These are phyloP conservation scores for Phylloscopus collybita DNA, from an alignment of 2,797 vertebrate species.

Conservation along the genomic window DNA sequence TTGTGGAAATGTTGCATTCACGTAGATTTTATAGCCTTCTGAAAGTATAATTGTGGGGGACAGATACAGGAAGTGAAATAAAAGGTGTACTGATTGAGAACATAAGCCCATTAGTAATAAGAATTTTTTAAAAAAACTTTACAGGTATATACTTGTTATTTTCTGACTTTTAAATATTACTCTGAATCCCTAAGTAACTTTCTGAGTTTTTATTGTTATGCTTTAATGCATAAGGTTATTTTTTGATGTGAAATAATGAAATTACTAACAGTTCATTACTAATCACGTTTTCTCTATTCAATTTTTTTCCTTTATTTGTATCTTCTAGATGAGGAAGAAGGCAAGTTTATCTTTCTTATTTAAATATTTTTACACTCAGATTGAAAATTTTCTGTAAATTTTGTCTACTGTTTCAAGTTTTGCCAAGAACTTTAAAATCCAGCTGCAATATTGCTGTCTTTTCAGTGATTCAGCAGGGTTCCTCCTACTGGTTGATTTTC, in stretches of 20 bases:
- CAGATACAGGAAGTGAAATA: not conserved
- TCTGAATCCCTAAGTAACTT: not conserved
- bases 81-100: not conserved
- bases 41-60: not conserved
- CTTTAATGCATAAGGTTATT: conserved; percentile 35
- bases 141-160: not conserved
- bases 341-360: conserved; percentile 83
- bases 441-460: not conserved
- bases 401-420: not conserved
- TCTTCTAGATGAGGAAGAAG: conserved; percentile 91
- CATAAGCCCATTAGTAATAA: not conserved
- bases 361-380: conserved; percentile 30
- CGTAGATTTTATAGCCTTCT: not conserved
- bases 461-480: not conserved
- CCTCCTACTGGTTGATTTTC: not conserved
- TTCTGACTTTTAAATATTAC: not conserved
- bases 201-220: not conserved
- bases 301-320: conserved; percentile 72
- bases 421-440: not conserved
- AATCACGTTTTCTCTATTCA: conserved; percentile 74
- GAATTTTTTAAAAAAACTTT: not conserved
- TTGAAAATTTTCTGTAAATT: conserved; percentile 12
- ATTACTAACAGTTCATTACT: conserved; percentile 69
- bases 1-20: not conserved
- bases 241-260: conserved; percentile 53